These are phyloP conservation scores for Vollenhovia emeryi DNA, from an alignment of 1,140 invertebrate species.

Conservation along the genomic window DNA sequence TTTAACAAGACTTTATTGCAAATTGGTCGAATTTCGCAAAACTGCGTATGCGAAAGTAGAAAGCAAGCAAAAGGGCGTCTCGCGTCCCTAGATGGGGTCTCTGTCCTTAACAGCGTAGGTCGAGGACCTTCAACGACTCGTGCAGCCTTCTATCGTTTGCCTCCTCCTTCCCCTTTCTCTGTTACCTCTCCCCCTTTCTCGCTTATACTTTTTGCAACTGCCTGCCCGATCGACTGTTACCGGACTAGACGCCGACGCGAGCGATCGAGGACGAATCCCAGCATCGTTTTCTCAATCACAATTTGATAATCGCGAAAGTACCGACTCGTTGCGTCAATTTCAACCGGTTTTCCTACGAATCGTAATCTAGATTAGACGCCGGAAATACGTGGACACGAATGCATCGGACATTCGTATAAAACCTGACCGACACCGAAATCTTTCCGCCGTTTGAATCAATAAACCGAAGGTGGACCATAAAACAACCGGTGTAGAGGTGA, in stretches of 20 bases:
- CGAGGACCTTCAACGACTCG: conserved; percentile 70
- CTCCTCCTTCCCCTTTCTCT: conserved; percentile 36
- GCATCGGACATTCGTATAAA: not conserved
- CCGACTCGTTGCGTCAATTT: not conserved
- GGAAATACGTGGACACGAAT: not conserved
- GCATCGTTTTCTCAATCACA: conserved; percentile 10
- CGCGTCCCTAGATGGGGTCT: conserved; percentile 70
- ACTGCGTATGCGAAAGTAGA: conserved; percentile 6
- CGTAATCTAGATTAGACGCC: not conserved
- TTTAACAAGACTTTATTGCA: not conserved
- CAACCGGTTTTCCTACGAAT: not conserved
- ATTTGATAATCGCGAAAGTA: conserved; percentile 24
- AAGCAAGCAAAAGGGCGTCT: conserved; percentile 53
- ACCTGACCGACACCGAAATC: not conserved
- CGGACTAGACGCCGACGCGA: conserved; percentile 70
- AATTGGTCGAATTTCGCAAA: conserved; percentile 12
- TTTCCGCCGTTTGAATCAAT: conserved; percentile 42
- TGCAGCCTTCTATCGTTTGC: conserved; percentile 40
- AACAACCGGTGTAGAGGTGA: not conserved
- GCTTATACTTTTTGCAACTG: conserved; percentile 72
- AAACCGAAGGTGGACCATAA: not conserved
- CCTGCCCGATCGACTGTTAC: conserved; percentile 71
- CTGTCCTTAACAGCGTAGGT: conserved; percentile 78
- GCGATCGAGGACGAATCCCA: conserved; percentile 31
- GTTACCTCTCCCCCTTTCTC: conserved; percentile 29